phyloP scores from a whole-genome alignment of 1,140 invertebrate genomes.

The Samia ricini region DNA sequence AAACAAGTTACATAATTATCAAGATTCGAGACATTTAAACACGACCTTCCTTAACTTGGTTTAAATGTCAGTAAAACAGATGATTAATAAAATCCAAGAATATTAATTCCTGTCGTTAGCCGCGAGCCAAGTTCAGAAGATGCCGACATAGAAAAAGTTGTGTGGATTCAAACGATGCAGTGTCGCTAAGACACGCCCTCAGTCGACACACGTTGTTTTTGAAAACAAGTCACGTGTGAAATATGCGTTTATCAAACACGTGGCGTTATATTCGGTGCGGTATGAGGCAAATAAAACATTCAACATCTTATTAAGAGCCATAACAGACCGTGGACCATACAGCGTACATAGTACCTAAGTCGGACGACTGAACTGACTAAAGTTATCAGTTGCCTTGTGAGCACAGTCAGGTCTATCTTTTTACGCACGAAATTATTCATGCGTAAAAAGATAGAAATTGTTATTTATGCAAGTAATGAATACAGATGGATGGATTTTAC shows the following conservation, averaged over 20 bases:
- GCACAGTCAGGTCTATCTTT: too few relatives aligned
- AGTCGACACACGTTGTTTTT: conserved; percentile 43
- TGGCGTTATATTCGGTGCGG: conserved; percentile 2
- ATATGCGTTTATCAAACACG: conserved; percentile 35
- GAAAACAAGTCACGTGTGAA: conserved; percentile 69
- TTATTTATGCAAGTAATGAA: too few relatives aligned
- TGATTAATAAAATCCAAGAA: conserved; percentile 64
- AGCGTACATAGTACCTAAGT: too few relatives aligned
- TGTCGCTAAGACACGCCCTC: not conserved
- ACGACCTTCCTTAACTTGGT: conserved; percentile 37
- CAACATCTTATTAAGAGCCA: too few relatives aligned
- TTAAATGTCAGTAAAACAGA: conserved; percentile 31
- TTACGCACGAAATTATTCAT: too few relatives aligned
- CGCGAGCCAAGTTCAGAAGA: conserved; percentile 47
- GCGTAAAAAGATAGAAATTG: too few relatives aligned
- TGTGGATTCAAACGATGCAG: conserved; percentile 42
- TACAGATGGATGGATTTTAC: too few relatives aligned
- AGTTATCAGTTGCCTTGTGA: too few relatives aligned
- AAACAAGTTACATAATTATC: not conserved
- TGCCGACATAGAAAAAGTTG: conserved; percentile 53
- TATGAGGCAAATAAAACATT: not conserved
- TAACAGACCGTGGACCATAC: too few relatives aligned
- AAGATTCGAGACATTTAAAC: conserved; percentile 13
- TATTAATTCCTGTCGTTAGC: conserved; percentile 72
- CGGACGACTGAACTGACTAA: too few relatives aligned